Conservation (phyloP, 1,140 invertebrate genomes). For the Thaumatotibia leucotreta region DNA sequence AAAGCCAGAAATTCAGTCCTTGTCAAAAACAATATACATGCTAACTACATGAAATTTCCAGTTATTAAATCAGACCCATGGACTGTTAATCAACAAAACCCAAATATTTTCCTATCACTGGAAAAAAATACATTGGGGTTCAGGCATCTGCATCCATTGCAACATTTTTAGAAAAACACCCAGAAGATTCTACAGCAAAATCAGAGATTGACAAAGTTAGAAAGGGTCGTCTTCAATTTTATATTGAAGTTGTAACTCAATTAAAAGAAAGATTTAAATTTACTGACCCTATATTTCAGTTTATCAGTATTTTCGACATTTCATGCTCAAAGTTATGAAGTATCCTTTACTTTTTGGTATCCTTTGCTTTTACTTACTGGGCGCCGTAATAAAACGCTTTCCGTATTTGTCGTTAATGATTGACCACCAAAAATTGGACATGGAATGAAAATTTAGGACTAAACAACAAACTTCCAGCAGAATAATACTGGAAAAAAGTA, state of each 20-base stretch:
- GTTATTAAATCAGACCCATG: neutral
- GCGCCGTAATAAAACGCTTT: neutral
- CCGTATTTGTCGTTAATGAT: neutral
- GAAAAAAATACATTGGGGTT: slow-evolving; percentile 14
- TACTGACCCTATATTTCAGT: neutral
- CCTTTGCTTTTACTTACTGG: too few species aligned
- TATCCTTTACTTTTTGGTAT: too few species aligned
- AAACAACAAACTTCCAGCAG: neutral
- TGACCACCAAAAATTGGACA: neutral
- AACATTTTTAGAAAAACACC: neutral
- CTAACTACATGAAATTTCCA: neutral
- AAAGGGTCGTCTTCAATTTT: neutral
- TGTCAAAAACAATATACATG: slow-evolving; percentile 5
- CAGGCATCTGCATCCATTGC: neutral
- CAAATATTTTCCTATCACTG: neutral
- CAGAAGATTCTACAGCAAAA: neutral
- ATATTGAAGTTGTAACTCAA: neutral
- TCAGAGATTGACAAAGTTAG: neutral
- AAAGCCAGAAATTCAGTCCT: slow-evolving; percentile 27
- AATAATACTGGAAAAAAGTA: neutral
- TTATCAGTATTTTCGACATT: neutral
- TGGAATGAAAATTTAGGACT: neutral
- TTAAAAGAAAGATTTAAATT: neutral
- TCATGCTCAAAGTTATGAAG: neutral
- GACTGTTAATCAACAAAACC: neutral